Percentiles rank a stretch among this genome's conserved stretches.
phyloP scores from a whole-genome alignment of 1,140 invertebrate genomes.

The Drosophila equinoxialis region DNA sequence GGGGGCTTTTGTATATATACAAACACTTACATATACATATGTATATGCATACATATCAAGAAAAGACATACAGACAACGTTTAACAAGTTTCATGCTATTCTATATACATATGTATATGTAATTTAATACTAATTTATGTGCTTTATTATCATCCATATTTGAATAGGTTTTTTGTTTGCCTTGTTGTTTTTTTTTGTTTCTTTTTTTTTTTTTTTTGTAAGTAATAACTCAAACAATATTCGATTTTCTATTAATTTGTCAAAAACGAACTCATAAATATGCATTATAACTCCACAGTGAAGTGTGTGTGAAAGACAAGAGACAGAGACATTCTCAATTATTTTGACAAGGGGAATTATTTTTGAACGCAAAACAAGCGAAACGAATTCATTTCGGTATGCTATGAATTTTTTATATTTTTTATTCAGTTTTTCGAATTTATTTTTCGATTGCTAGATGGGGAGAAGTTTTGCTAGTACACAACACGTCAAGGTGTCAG shows the following conservation, averaged over 20 bases:
- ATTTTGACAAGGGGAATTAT: conserved; percentile 65
- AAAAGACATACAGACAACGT: background rate
- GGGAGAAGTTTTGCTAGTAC: background rate
- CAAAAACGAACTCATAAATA: conserved; percentile 71
- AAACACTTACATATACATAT: conserved; percentile 29
- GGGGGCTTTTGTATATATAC: conserved; percentile 12
- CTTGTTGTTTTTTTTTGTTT: conserved; percentile 11
- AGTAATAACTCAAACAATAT: conserved; percentile 54
- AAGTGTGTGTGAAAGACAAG: conserved; percentile 20
- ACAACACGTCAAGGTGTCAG: conserved; percentile 30
- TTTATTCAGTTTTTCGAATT: background rate
- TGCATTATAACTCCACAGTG: conserved; percentile 44
- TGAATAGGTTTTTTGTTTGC: conserved; percentile 58
- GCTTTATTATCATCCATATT: conserved; percentile 67
- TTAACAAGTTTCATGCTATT: conserved; percentile 64
- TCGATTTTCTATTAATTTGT: conserved; percentile 76
- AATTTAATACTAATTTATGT: conserved; percentile 81
- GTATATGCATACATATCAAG: conserved; percentile 29
- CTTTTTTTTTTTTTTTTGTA: too few species aligned
- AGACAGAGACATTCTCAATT: conserved; percentile 41
- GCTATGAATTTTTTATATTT: conserved; percentile 21
- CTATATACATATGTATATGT: conserved; percentile 44
- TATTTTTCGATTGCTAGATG: background rate
- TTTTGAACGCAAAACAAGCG: conserved; percentile 52
- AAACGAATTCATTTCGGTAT: conserved; percentile 63